Base-by-base conservation (phyloP, 2,888 invertebrate genomes). In the Synergus laeviventris region DNA sequence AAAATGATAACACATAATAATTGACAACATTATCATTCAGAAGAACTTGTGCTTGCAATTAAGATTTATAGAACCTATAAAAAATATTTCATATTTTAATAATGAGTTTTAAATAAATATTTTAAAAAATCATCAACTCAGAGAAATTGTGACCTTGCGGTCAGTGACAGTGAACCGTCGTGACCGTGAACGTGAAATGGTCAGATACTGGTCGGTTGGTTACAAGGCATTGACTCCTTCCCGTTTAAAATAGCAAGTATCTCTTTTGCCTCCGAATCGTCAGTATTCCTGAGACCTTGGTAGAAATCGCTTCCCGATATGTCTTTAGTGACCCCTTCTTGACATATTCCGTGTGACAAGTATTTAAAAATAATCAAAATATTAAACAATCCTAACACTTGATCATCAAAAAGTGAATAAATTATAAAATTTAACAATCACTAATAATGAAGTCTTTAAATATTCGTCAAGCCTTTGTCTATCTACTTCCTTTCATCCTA, bases 101-200 rank as follows among this genome's bases (percentile, higher is more conserved):
- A 31, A 31, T 31, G 31, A 31, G 31, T 5, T 31, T 31, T 5
- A 31, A 31, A 31, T 31, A 31, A 49, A 31, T 45, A 8, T 9
- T 73, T 4, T 16, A 8, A 73, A 14, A 31, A 42, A 16, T 21
- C 14, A 0, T 14, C 39, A 74, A 21, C 38, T 31, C 24, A n/a
- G 36, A 74, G 59, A 16, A 38, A 14, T 36, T 38, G 9, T 83
- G 85, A 87, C 80, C 85, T 86, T 82, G 86, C 87, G 88, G 88
- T 89, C 88, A 88, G 86, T 88, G 89, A 87, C 88, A 89, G 87
- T 85, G 80, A 79, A 79, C 76, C 75, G 73, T 87, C 88, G 81
- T 89, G 89, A 88, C 86, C 87, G 84, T 88, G 88, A 88, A 87
- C 88, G 84, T 89, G 88, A 89, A 87, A 87, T 86, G 88, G 86